Base-by-base conservation (phyloP, 2,888 invertebrate species). In the Gymnocheta viridis region DNA sequence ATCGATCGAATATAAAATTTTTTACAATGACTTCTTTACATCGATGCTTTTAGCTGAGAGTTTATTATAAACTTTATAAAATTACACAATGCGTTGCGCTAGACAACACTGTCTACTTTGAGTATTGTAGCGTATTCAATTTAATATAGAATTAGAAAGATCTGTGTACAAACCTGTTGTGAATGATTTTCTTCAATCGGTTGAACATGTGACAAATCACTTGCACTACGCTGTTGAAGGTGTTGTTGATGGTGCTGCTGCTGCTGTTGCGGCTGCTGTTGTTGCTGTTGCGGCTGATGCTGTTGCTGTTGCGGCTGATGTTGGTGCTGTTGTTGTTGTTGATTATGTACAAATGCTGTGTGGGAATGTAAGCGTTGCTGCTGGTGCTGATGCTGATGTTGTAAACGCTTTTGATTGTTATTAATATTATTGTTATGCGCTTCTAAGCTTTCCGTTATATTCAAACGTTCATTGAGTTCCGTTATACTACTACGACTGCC, bases 381-480 rank as follows among this genome's bases (percentile, higher is more conserved):
- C 19, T 47, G 81, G 60, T 78, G 85, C 1, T 73, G 85, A 22
- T 85, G 85, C 19, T 69, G 72, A 12, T 76, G 82, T 44, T 82
- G 86, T 47, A 67, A 74, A 76, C 69, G 81, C 54, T 76, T 82
- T 64, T 76, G 84, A 62, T 85, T 70, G 62, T 82, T 85, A 38
- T 73, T 77, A 17, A 19, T 66, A 44, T 32, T 85, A 35, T 78
- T 82, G 38, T 80, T 78, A 32, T 64, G 58, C 47, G 67, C 69
- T 67, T 72, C 84, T 47, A 76, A 49, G 62, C 77, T 60, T 69
- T 89, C 89, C 27, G 87, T 86, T 32, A 89, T 89, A 82, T 86
- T 89, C 58, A 89, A 82, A 74, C 87, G 88, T 62, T 89, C 89
- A 81, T 80, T 88, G 41, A 89, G 86, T 76, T 89, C 88, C 54